Percentiles rank a stretch among this genome's conserved stretches.
These are phyloP conservation scores for Gila robusta DNA, from an alignment of 2,797 vertebrate species.

Conservation along the genomic window DNA sequence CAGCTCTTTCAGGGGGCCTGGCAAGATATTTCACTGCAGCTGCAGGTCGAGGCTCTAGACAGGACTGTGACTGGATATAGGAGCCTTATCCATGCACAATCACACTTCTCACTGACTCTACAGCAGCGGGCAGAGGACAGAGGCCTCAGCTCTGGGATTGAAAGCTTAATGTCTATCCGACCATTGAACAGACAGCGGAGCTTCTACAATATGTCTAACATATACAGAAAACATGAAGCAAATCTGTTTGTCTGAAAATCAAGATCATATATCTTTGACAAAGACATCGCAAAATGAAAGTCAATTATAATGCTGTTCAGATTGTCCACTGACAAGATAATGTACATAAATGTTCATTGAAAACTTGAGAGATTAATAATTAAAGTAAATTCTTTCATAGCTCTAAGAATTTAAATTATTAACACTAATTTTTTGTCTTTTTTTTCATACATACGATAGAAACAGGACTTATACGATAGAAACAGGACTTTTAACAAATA, in stretches of 20 bases:
- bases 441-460: background rate
- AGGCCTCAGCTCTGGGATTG: constrained; percentile 36
- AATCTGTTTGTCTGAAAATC: constrained; percentile 7
- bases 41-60: constrained; percentile 64
- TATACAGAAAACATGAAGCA: constrained; percentile 20
- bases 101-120: constrained; percentile 73
- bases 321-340: background rate
- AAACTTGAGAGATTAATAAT: background rate
- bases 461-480: background rate
- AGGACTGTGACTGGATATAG: constrained; percentile 42
- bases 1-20: constrained; percentile 67
- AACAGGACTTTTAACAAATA: background rate
- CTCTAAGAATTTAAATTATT: background rate
- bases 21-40: constrained; percentile 80
- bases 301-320: background rate
- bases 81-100: constrained; percentile 64
- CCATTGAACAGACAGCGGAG: constrained; percentile 59
- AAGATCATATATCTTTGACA: background rate
- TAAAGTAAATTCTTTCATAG: background rate
- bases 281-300: background rate
- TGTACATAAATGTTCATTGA: background rate
- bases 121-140: constrained; percentile 55
- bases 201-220: constrained; percentile 70
- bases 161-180: constrained; percentile 58
- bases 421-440: background rate